phyloP scores from a whole-genome alignment of 2,888 invertebrate species.

The Marasmarcha lunaedactyla region DNA sequence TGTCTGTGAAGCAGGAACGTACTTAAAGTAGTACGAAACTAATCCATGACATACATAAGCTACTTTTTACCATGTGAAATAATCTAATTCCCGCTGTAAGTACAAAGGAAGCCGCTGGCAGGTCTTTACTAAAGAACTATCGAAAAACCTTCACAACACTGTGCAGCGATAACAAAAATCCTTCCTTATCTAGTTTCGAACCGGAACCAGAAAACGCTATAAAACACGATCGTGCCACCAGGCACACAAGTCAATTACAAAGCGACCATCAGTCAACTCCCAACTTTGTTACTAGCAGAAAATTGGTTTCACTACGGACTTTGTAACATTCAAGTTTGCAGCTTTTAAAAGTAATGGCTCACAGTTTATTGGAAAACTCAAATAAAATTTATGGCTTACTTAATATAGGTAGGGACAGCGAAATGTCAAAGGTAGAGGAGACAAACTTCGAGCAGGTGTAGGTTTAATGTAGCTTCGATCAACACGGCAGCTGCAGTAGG shows the following conservation, averaged over 20 bases:
- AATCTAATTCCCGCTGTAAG: too few relatives aligned
- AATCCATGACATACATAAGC: too few relatives aligned
- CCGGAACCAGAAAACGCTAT: too few relatives aligned
- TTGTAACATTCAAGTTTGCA: neutral
- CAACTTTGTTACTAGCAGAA: conserved; percentile 1
- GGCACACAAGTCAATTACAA: conserved; percentile 22
- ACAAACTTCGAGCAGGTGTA: conserved; percentile 41
- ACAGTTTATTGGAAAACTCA: conserved; percentile 11
- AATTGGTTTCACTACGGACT: conserved; percentile 2
- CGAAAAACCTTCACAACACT: too few relatives aligned
- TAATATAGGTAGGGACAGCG: conserved; percentile 15
- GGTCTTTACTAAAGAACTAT: too few relatives aligned
- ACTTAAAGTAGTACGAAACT: too few relatives aligned
- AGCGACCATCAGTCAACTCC: neutral
- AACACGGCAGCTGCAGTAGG: conserved; percentile 27
- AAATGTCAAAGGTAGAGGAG: conserved; percentile 56
- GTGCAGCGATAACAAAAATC: too few relatives aligned
- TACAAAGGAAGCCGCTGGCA: too few relatives aligned
- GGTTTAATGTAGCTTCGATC: conserved; percentile 14
- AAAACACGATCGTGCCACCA: conserved; percentile 21
- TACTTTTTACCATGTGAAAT: too few relatives aligned
- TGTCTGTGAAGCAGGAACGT: too few relatives aligned
- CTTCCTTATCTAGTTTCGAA: too few relatives aligned
- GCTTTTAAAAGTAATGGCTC: neutral
- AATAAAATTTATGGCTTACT: conserved; percentile 16